Conservation (phyloP, 2,113 vertebrate genomes). For the Tupaia tana region DNA sequence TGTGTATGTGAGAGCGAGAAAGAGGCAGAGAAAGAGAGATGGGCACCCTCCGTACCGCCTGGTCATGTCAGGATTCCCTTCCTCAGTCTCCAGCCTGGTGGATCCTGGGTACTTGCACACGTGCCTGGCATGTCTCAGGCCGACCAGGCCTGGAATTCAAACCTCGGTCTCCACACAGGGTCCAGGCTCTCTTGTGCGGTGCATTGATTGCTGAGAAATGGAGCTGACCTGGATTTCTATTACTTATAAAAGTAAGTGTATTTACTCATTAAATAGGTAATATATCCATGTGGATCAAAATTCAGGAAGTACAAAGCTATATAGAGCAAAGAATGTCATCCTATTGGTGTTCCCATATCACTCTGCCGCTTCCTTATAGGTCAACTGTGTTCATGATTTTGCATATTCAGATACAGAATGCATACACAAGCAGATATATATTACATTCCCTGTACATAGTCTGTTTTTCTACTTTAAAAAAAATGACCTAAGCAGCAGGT, state of each 20-base stretch:
- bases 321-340: background rate
- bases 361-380: background rate
- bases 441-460: background rate
- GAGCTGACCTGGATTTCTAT: background rate
- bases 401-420: background rate
- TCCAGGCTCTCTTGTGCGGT: too few species aligned
- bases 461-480: constrained; percentile 36
- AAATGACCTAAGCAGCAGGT: background rate
- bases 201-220: too few species aligned
- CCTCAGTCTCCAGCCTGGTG: too few species aligned
- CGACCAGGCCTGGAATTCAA: too few species aligned
- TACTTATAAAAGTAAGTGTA: background rate
- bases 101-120: too few species aligned
- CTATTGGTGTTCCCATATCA: background rate
- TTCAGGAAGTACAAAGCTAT: background rate
- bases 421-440: background rate
- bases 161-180: too few species aligned
- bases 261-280: background rate
- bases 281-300: background rate
- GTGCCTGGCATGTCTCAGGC: too few species aligned
- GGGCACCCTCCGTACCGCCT: too few species aligned
- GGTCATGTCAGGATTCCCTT: too few species aligned
- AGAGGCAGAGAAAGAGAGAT: too few species aligned
- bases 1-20: too few species aligned
- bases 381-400: background rate